These are phyloP conservation scores for Eugnorisma glareosa DNA, from an alignment of 2,888 invertebrate species.

Conservation along the genomic window DNA sequence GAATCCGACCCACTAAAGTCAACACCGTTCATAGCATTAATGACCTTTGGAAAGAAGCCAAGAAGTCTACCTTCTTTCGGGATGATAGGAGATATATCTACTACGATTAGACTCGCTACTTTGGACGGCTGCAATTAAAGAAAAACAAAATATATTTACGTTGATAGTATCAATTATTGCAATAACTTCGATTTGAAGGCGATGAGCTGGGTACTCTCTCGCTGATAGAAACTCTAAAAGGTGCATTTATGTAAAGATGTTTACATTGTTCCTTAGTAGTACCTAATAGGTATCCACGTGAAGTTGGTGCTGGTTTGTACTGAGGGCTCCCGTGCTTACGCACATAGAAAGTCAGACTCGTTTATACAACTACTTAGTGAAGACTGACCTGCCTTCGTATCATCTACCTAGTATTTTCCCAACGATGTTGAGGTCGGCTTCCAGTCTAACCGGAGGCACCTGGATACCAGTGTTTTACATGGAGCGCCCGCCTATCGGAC, in stretches of 20 bases:
- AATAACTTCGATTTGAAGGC: not conserved
- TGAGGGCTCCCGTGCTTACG: not conserved
- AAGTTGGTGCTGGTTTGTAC: not conserved
- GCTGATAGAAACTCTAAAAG: not conserved
- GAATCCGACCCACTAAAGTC: constrained; percentile 87
- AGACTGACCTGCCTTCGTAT: not conserved
- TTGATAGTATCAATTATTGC: not conserved
- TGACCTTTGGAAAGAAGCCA: constrained; percentile 88
- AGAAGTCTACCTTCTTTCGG: constrained; percentile 84
- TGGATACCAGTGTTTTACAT: not conserved
- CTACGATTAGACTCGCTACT: constrained; percentile 91
- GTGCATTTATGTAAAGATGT: not conserved
- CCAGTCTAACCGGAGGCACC: not conserved
- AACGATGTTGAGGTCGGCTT: not conserved
- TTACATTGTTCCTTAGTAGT: not conserved
- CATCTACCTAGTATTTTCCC: not conserved
- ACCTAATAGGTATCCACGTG: not conserved
- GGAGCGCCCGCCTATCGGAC: not conserved
- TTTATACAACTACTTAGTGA: not conserved
- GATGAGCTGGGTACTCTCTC: not conserved
- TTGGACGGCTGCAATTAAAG: constrained; percentile 84
- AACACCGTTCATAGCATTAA: constrained; percentile 90
- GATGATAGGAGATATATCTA: constrained; percentile 92
- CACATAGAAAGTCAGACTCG: not conserved
- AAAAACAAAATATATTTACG: not conserved